phyloP scores from a whole-genome alignment of 2,797 vertebrate genomes.

The Peromyscus nudipes region DNA sequence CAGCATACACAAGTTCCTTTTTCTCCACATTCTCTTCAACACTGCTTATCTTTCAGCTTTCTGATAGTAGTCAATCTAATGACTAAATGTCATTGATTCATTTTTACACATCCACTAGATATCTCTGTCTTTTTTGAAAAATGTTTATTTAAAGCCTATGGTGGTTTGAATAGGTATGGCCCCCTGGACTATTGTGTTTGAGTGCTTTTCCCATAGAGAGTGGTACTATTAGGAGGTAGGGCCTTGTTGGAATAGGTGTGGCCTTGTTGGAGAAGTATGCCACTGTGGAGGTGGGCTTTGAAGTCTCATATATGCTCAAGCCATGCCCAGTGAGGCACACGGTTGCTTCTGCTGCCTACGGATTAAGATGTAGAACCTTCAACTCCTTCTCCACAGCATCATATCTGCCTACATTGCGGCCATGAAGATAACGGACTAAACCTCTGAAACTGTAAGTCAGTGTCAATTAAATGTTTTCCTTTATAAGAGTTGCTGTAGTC shows the following conservation, averaged over 20 bases:
- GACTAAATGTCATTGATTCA: neutral
- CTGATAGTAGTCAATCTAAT: neutral
- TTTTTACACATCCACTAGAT: neutral
- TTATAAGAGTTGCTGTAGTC: neutral
- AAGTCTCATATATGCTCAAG: neutral
- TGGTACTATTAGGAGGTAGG: neutral
- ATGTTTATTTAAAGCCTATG: neutral
- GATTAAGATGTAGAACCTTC: neutral
- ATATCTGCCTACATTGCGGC: neutral
- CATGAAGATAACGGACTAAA: neutral
- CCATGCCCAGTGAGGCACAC: neutral
- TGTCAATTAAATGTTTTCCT: neutral
- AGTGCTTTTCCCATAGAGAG: neutral
- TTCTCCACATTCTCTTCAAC: neutral
- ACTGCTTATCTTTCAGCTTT: neutral
- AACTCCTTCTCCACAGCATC: neutral
- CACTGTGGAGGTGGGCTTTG: neutral
- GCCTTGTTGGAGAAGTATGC: neutral
- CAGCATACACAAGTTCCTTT: neutral
- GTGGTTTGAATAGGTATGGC: neutral
- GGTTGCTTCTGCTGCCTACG: neutral
- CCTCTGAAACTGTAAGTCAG: neutral
- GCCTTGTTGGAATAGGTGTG: neutral
- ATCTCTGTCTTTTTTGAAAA: neutral
- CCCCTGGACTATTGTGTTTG: neutral